Conservation (phyloP, 2,888 invertebrate genomes). For the Chorisops tibialis region DNA sequence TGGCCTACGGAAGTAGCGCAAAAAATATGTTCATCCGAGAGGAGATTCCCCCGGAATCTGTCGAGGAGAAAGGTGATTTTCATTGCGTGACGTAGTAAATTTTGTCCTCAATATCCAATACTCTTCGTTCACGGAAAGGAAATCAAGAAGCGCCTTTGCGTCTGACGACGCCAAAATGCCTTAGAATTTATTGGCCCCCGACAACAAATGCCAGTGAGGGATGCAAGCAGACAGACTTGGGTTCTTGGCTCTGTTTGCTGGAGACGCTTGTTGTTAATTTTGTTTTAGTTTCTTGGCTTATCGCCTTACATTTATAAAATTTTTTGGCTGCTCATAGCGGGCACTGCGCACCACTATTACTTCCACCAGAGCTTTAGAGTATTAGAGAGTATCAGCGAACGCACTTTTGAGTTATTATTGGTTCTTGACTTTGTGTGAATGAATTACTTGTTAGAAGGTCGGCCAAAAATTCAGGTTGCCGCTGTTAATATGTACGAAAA, state of each 20-base stretch:
- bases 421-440: neutral
- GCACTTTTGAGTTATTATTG: neutral
- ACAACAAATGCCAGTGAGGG: slow-evolving; percentile 1
- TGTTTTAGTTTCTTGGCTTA: slow-evolving; percentile 27
- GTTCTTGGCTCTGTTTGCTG: slow-evolving; percentile 32
- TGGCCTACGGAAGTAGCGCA: neutral
- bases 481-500: too few species aligned
- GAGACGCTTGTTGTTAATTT: slow-evolving; percentile 19
- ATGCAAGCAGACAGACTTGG: slow-evolving; percentile 2
- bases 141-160: slow-evolving; percentile 27
- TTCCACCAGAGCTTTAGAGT: slow-evolving; percentile 12
- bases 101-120: neutral
- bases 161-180: slow-evolving; percentile 27
- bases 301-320: slow-evolving; percentile 33
- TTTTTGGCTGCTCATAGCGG: slow-evolving; percentile 32
- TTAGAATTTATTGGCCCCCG: slow-evolving; percentile 18
- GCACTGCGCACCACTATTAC: slow-evolving; percentile 15
- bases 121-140: slow-evolving; percentile 3
- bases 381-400: slow-evolving; percentile 20
- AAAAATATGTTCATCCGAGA: neutral
- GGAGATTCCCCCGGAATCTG: neutral
- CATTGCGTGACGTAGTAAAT: neutral
- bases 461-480: slow-evolving; percentile 21
- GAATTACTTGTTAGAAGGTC: slow-evolving; percentile 20
- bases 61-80: neutral